Conservation (phyloP, 2,113 vertebrate genomes). For the Sciurus niger region DNA sequence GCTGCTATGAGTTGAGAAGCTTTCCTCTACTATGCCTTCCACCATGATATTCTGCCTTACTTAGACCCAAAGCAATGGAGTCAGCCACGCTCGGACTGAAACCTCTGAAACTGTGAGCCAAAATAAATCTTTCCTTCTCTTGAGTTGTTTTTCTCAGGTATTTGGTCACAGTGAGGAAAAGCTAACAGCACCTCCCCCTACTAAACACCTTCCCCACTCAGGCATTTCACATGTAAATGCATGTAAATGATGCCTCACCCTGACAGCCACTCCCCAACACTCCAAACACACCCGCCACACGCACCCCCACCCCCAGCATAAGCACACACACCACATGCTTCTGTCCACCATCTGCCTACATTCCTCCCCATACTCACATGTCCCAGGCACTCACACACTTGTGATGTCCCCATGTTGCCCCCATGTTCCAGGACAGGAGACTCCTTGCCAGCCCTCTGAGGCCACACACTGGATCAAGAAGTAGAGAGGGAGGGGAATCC, state of each 20-base stretch:
- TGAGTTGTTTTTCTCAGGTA: not conserved
- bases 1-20: not conserved
- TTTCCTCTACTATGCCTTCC: not conserved
- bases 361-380: not conserved
- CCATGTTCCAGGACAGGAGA: not conserved
- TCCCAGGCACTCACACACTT: not conserved
- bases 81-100: not conserved
- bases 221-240: not conserved
- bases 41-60: not conserved
- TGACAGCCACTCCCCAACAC: not conserved
- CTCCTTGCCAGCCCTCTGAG: not conserved
- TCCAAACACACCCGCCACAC: not conserved
- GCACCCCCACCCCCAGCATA: not conserved
- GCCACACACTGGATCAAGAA: not conserved
- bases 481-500: not conserved
- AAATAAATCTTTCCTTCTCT: not conserved
- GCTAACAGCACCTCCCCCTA: no score
- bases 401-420: not conserved
- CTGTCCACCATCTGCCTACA: not conserved
- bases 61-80: not conserved
- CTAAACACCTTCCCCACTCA: not conserved
- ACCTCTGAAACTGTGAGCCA: not conserved
- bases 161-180: not conserved
- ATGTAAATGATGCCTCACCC: not conserved
- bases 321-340: not conserved